Percentiles rank a stretch among this genome's conserved stretches.
phyloP scores from a whole-genome alignment of 2,888 invertebrate species.

The Keiferia lycopersicella region DNA sequence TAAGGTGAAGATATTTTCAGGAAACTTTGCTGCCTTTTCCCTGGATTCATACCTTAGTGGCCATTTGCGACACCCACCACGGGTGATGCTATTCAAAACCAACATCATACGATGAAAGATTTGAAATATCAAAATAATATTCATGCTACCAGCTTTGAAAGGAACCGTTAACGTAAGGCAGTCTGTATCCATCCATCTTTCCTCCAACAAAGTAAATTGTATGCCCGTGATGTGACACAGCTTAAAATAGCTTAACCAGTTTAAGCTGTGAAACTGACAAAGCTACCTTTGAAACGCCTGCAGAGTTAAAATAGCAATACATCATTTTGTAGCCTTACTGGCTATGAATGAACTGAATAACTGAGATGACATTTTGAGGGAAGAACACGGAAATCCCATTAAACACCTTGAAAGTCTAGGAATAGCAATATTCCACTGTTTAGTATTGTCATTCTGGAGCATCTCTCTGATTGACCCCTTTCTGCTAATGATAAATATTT shows the following conservation, averaged over 20 bases:
- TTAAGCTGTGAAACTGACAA: slow-evolving; percentile 7
- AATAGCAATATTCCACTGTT: no score
- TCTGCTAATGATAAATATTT: no score
- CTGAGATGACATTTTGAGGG: slow-evolving; percentile 54
- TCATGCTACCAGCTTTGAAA: background rate
- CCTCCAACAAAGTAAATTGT: slow-evolving; percentile 6
- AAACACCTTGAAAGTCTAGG: slow-evolving; percentile 54
- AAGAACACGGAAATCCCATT: slow-evolving; percentile 66
- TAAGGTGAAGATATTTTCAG: no score
- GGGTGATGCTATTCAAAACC: no score
- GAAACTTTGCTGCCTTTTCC: no score
- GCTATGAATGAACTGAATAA: slow-evolving; percentile 41
- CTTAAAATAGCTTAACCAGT: slow-evolving; percentile 4
- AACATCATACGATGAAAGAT: no score
- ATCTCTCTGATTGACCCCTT: no score
- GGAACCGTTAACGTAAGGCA: background rate
- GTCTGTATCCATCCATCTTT: slow-evolving; percentile 7
- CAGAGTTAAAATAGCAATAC: slow-evolving; percentile 38
- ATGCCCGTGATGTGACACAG: background rate
- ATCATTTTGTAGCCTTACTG: slow-evolving; percentile 31
- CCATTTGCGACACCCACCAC: no score
- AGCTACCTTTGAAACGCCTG: slow-evolving; percentile 1
- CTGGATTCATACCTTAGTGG: no score
- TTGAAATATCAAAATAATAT: no score
- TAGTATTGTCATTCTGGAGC: background rate